Conservation (phyloP, 2,888 invertebrate genomes). For the Tortrix viridana region DNA sequence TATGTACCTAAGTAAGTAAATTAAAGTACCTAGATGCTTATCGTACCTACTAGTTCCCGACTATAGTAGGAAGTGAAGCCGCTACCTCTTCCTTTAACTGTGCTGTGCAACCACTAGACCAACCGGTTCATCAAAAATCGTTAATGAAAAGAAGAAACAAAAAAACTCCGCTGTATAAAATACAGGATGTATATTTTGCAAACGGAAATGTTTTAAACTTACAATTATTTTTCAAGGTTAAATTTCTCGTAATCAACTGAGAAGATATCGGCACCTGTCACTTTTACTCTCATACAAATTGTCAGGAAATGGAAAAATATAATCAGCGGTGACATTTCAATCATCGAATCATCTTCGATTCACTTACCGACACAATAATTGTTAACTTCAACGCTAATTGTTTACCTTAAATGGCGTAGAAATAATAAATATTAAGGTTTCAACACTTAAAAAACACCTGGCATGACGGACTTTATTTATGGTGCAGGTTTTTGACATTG, state of each 20-base stretch:
- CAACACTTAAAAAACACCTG: constrained; percentile 19
- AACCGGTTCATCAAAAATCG: no score
- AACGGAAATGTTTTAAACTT: not conserved
- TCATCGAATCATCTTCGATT: constrained; percentile 17
- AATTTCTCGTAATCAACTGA: not conserved
- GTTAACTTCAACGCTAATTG: constrained; percentile 25
- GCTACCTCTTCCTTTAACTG: no score
- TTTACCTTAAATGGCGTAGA: constrained; percentile 13
- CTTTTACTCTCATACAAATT: no score
- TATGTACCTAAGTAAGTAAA: no score
- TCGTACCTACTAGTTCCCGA: no score
- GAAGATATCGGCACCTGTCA: no score
- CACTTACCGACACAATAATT: constrained; percentile 9
- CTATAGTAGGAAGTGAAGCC: no score
- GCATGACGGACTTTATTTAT: constrained; percentile 20
- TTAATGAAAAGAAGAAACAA: no score
- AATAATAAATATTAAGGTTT: constrained; percentile 20
- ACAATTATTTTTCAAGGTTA: constrained; percentile 1
- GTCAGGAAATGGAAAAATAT: not conserved
- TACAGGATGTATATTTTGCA: not conserved
- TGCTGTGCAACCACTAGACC: no score
- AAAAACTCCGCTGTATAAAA: no score
- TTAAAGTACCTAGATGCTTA: no score
- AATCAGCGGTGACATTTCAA: constrained; percentile 11
- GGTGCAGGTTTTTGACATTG: constrained; percentile 6